Evolutionary conservation across 2,888 invertebrate species (phyloP), one percentile per base, ranked within the genome.

Genomic region (Conistra vaccinii): DNA sequence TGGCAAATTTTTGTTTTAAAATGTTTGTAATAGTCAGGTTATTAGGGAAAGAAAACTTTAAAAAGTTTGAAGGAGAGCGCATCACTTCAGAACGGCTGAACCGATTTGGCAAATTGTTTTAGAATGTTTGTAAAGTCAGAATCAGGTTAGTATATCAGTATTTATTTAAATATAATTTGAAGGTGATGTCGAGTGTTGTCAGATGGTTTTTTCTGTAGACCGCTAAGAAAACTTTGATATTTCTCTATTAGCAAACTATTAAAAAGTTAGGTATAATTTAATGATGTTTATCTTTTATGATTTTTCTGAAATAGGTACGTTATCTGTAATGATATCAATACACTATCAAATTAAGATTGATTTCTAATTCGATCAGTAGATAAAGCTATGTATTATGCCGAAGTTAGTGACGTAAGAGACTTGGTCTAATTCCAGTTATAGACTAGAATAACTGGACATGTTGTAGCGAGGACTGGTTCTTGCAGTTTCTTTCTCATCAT

Each of bases 381-480:
- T 42, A 20, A 6, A 42, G 10, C 7, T 23, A 4, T 42, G 42
- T 20, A 26, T 26, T 39, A 39, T 26, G n/a, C 5, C 5, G 62
- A 62, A 20, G 62, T 20, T 20, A 42, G 20, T 20, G 20, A 63
- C 26, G 6, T 63, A 29, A 1, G 12, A 23, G 9, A 67, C 32
- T 17, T 45, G 26, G 4, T 73, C 3, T 48, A 14, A n/a, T 29
- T 48, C 48, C 23, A 29, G 35, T 48, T 73, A 4, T 1, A 73
- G 23, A 72, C 35, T 35, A 35, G 57, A 73, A 35, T 73, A 73
- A 73, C 73, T 58, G 35, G 74, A 48, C 48, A 29, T 29, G 35
- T 48, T 53, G 51, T 10, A 39, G 23, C 9, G 20, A 45, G 6
- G 45, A 23, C 12, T n/a, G 17, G 14, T 3, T 14, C 29, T 45